Evolutionary conservation across 2,888 invertebrate species (phyloP), one percentile per base, ranked within the genome.

Genomic region (Bibio marci): DNA sequence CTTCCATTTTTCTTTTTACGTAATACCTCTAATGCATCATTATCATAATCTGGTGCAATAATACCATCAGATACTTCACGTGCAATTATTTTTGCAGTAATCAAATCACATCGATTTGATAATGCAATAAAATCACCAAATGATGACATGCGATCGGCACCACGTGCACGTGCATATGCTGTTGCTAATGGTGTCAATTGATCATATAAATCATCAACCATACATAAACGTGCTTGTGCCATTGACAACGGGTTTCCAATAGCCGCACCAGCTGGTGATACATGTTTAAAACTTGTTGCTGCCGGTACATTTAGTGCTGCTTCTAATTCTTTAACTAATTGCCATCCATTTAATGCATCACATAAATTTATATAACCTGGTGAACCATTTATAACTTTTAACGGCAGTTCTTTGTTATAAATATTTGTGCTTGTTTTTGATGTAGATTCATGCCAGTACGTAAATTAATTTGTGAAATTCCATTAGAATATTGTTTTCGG

Each of bases 391-490:
- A 94, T 57, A 3, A 94, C 90, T 45, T 68, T 80, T 6, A 97
- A 59, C 0, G 97, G 97, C 39, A 97, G 65, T 12, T 35, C 18
- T 38, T 77, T 67, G 75, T 80, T 0, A 90, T 90, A 58, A 75
- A 94, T 6, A 95, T 65, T 54, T 92, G 92, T 0, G 94, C 94
- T 1, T 92, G 92, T 56, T 88, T 90, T 57, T 97, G 97, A 57
- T 97, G 97, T 0, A 97, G 97, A 63, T 97, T 97, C 88, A 94
- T 94, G 39, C 73, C 97, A 62, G 98, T 97, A 51, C 94, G 73
- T 34, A 95, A 65, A 1, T 82, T 77, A 37, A 94, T 54, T 55
- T 91, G 91, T 0, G 88, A 76, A 3, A 70, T 65, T 2, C 77
- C 78, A 4, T 69, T 59, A 2, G 85, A 80, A 59, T 85, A 95